phyloP scores from a whole-genome alignment of 2,797 vertebrate genomes.

The Eupleurogrammus muticus region DNA sequence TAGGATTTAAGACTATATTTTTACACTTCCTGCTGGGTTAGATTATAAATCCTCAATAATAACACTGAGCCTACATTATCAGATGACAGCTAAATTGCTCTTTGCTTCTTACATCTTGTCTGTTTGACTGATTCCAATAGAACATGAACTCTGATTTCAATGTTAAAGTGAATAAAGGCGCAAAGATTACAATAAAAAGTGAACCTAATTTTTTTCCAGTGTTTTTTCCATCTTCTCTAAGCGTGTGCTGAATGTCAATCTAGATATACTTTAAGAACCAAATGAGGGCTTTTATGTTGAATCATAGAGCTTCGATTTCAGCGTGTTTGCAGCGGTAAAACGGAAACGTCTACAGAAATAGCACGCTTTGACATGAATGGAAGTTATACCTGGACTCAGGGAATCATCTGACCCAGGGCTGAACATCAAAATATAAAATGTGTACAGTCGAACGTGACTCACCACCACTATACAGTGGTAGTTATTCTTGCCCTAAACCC shows the following conservation, averaged over 20 bases:
- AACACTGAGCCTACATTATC: constrained; percentile 14
- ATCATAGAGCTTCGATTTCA: constrained; percentile 18
- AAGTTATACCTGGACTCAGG: constrained; percentile 8
- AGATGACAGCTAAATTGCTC: constrained; percentile 8
- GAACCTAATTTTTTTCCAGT: constrained; percentile 10
- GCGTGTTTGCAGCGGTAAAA: constrained; percentile 22
- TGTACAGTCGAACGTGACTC: neutral
- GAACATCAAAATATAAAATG: neutral
- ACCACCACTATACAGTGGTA: neutral
- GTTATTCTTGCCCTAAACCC: constrained; percentile 2
- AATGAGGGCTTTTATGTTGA: constrained; percentile 16
- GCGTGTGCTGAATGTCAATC: constrained; percentile 3
- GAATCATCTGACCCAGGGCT: neutral
- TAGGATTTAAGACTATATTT: neutral
- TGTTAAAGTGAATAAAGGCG: constrained; percentile 20
- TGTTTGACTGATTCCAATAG: constrained; percentile 5
- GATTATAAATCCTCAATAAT: constrained; percentile 1
- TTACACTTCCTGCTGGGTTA: neutral
- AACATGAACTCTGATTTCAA: constrained; percentile 8
- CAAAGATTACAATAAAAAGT: neutral
- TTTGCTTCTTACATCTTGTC: constrained; percentile 3
- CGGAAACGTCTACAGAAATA: neutral
- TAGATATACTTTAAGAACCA: constrained; percentile 8
- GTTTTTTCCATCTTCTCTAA: neutral
- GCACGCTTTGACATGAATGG: neutral